Percentiles rank a stretch among this genome's conserved stretches.
Evolutionary conservation across 35 echinoderm and acorn worm species (phyloP).

Genomic region (Heliocidaris erythrogramma): DNA sequence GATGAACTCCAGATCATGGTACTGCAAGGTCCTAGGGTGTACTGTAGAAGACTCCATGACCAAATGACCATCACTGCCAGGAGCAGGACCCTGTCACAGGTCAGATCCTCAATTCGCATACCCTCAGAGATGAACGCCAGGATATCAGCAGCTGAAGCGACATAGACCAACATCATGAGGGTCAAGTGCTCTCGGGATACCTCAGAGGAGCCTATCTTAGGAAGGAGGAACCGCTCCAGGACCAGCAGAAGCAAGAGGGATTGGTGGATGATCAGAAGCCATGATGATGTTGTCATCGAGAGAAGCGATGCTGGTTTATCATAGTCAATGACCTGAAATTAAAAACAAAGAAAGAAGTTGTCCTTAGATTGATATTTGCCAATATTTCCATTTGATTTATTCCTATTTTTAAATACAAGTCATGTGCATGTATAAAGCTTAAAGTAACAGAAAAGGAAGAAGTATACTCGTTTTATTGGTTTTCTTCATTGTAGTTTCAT

Average conservation of each 20-base stretch:
- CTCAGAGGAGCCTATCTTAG: conserved; percentile 67
- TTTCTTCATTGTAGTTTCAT: too few species aligned
- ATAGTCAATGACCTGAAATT: neutral
- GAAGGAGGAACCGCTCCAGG: conserved; percentile 81
- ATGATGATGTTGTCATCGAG: conserved; percentile 22
- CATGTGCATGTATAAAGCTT: too few species aligned
- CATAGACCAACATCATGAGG: conserved; percentile 77
- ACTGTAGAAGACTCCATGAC: conserved; percentile 87
- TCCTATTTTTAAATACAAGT: too few species aligned
- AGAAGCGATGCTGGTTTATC: conserved; percentile 8
- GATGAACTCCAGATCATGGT: conserved; percentile 64
- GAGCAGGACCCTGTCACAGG: conserved; percentile 63
- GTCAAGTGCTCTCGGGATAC: conserved; percentile 76
- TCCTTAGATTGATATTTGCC: too few species aligned
- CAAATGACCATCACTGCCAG: conserved; percentile 64
- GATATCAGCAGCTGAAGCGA: conserved; percentile 93
- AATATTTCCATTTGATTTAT: too few species aligned
- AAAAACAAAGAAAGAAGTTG: neutral
- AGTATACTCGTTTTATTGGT: too few species aligned
- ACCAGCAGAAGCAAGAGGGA: conserved; percentile 82
- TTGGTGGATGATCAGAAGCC: conserved; percentile 65
- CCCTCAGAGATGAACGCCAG: conserved; percentile 88
- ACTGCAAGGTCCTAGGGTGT: conserved; percentile 69
- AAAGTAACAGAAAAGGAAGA: too few species aligned
- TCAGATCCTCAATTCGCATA: conserved; percentile 56